Conservation (phyloP, 2,888 invertebrate species). For the Mechanitis mazaeus region DNA sequence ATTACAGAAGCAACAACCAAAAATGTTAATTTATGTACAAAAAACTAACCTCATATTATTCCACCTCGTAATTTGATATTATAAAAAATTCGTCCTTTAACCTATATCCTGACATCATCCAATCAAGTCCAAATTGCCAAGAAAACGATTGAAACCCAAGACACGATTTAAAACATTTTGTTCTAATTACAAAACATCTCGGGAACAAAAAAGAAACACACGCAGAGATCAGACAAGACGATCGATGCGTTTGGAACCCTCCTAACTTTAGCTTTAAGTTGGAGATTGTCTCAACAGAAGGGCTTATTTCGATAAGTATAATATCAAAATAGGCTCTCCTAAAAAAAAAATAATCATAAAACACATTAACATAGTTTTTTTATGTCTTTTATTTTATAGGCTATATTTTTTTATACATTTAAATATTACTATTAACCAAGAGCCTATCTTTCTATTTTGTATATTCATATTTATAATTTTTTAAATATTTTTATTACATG, state of each 20-base stretch:
- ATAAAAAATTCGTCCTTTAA: conserved; percentile 26
- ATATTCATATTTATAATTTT: too few relatives aligned
- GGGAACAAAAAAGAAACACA: conserved; percentile 33
- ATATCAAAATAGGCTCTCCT: too few relatives aligned
- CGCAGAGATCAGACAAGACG: conserved; percentile 12
- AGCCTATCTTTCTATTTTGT: too few relatives aligned
- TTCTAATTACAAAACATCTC: conserved; percentile 56
- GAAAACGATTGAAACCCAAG: conserved; percentile 42
- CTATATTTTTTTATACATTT: too few relatives aligned
- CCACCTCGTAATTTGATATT: conserved; percentile 21
- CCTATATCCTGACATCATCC: conserved; percentile 59
- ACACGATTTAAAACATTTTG: conserved; percentile 46
- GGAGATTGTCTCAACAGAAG: too few relatives aligned
- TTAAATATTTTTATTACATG: too few relatives aligned
- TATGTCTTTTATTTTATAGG: too few relatives aligned
- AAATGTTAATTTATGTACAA: conserved; percentile 7
- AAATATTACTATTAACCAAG: too few relatives aligned
- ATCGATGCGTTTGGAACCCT: not conserved
- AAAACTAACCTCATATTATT: conserved; percentile 20
- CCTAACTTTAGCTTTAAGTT: too few relatives aligned
- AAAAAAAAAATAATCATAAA: too few relatives aligned
- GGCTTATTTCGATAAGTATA: too few relatives aligned
- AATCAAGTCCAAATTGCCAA: conserved; percentile 50
- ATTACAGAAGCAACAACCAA: conserved; percentile 5
- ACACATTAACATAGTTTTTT: too few relatives aligned